Percentiles rank a stretch among this genome's conserved stretches.
These are phyloP conservation scores for Caenorhabditis sp. DNA, from an alignment of 2,888 invertebrate genomes.

Conservation along the genomic window DNA sequence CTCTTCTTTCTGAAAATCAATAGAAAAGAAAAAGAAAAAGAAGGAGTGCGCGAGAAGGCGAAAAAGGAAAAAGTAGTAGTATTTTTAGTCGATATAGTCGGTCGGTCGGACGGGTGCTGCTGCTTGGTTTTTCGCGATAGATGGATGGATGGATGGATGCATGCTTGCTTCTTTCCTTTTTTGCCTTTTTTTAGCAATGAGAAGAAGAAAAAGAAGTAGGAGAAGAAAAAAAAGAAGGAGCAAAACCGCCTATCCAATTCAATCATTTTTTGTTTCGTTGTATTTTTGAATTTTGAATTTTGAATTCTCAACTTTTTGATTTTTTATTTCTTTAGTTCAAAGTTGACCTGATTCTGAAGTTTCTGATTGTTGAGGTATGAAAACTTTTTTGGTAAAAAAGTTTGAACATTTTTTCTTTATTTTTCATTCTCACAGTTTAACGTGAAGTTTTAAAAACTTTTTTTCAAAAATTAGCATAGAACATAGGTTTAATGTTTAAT, in stretches of 20 bases:
- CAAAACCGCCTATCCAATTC: not conserved
- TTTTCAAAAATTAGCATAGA: too few relatives aligned
- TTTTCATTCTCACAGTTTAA: too few relatives aligned
- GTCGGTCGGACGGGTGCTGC: not conserved
- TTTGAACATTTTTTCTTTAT: too few relatives aligned
- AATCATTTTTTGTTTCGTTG: not conserved
- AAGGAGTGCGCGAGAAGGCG: not conserved
- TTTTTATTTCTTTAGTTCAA: not conserved
- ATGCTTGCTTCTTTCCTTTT: not conserved
- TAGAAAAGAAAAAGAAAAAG: not conserved
- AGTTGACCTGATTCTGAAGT: not conserved
- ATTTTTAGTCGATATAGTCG: not conserved
- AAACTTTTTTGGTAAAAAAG: too few relatives aligned
- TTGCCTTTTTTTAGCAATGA: not conserved
- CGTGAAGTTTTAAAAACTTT: too few relatives aligned
- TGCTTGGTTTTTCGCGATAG: conserved; percentile 2
- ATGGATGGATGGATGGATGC: conserved; percentile 11
- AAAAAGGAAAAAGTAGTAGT: not conserved
- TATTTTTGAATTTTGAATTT: not conserved
- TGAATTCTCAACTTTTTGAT: not conserved
- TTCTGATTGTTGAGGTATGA: too few relatives aligned
- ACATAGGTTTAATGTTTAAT: too few relatives aligned
- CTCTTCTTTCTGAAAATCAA: not conserved
- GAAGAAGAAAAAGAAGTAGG: not conserved
- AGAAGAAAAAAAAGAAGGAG: not conserved